phyloP scores from a whole-genome alignment of 2,797 vertebrate genomes.

The Peromyscus nudipes region DNA sequence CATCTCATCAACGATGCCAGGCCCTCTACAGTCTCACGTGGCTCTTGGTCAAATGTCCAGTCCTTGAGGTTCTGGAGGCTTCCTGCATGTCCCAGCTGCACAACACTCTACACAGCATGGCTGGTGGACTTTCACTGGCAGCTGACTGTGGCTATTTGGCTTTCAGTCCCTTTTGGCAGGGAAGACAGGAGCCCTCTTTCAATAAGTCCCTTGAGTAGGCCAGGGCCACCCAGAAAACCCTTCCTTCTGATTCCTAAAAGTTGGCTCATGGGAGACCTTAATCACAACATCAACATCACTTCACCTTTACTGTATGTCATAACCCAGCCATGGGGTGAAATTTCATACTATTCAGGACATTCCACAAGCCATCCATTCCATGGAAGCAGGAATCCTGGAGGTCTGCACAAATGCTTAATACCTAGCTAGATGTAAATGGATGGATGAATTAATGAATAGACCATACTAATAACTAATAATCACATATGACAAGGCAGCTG shows the following conservation, averaged over 20 bases:
- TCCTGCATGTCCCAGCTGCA: not conserved
- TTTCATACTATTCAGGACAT: not conserved
- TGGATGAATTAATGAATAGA: not conserved
- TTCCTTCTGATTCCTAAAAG: not conserved
- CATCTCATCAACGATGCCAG: not conserved
- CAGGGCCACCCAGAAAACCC: not conserved
- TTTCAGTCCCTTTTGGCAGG: not conserved
- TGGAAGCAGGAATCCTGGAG: not conserved
- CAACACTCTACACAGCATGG: not conserved
- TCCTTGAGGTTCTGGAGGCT: not conserved
- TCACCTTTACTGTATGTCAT: not conserved
- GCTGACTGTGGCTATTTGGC: not conserved
- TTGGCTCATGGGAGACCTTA: not conserved
- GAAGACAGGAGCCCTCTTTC: not conserved
- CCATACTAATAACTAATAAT: not conserved
- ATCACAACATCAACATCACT: not conserved
- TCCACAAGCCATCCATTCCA: not conserved
- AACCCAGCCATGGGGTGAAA: not conserved
- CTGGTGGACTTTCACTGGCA: not conserved
- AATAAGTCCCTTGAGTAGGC: not conserved
- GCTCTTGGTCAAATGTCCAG: not conserved
- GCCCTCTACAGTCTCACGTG: not conserved
- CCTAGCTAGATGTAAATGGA: not conserved
- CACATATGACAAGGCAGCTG: not conserved
- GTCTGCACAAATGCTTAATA: not conserved